Base-by-base conservation (phyloP, 1,140 invertebrate species). In the Lepidotrigona ventralis region DNA sequence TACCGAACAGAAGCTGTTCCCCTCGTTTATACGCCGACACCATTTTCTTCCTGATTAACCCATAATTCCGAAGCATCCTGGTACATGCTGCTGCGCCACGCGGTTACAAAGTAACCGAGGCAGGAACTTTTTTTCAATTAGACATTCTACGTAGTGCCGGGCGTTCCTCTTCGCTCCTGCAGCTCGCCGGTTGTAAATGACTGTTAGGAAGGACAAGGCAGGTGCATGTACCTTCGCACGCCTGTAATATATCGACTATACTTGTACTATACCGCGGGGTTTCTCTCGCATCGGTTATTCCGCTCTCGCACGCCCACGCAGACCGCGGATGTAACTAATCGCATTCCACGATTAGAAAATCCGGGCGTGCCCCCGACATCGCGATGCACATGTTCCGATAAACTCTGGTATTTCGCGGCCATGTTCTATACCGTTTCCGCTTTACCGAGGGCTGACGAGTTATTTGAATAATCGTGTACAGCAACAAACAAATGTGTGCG, bases 281-380 rank as follows among this genome's bases (percentile, higher is more conserved):
- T 39, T 53, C 60, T 54, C 78, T 51, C 51, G 58, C 71, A 84
- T 84, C 71, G 83, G 77, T 84, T 84, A 84, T 81, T 84, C 83
- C 70, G 53, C 29, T 23, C 78, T 80, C 71, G 83, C 71, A 81
- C 83, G 78, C 83, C 83, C 64, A 84, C 82, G 72, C 73, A 23
- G 56, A 53, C 39, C 69, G 71, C 33, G 83, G 83, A 84, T 84
- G 83, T 81, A 84, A 84, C 78, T 81, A 84, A 84, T 84, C 83
- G 83, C 83, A 74, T 84, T 84, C 81, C 85, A 39, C 81, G 82
- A 86, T 88, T 88, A 88, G 77, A 83, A 87, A 87, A 84, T 79
- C 77, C 78, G 54, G 73, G 60, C 78, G 82, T 83, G 70, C 75
- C 79, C 75, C 74, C 78, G 60, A 33, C 68, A 73, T 15, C 51